Percentiles rank a stretch among this genome's conserved stretches.
These are phyloP conservation scores for Hippopotamus amphibius DNA, from an alignment of 2,113 vertebrate genomes.

Conservation along the genomic window DNA sequence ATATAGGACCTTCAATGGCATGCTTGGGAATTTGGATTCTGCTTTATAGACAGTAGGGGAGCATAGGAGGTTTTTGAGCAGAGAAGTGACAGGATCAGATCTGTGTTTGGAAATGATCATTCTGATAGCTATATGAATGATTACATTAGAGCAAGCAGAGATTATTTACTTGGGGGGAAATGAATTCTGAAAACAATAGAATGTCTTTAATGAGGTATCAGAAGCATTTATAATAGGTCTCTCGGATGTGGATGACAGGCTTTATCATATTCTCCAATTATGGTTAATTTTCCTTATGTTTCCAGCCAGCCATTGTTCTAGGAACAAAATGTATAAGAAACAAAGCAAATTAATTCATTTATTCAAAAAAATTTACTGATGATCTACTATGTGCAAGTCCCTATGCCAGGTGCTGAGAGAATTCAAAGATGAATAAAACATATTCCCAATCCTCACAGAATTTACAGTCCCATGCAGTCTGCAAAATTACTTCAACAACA, in stretches of 20 bases:
- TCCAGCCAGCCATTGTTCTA: slow-evolving; percentile 62
- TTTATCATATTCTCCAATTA: slow-evolving; percentile 63
- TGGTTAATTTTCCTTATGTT: slow-evolving; percentile 56
- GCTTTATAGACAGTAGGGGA: neutral
- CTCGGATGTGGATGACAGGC: slow-evolving; percentile 16
- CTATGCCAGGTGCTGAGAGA: slow-evolving; percentile 51
- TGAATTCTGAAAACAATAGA: slow-evolving; percentile 57
- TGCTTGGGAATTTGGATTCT: neutral
- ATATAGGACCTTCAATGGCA: neutral
- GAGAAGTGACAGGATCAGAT: slow-evolving; percentile 24
- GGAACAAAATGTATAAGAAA: slow-evolving; percentile 62
- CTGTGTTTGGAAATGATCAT: slow-evolving; percentile 23
- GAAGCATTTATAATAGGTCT: slow-evolving; percentile 49
- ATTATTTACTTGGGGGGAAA: slow-evolving; percentile 41
- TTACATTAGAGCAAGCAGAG: slow-evolving; percentile 53
- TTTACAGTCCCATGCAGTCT: slow-evolving; percentile 30
- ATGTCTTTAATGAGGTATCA: slow-evolving; percentile 53
- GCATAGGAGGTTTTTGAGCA: neutral
- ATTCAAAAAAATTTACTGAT: slow-evolving; percentile 60
- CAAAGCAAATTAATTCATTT: slow-evolving; percentile 67
- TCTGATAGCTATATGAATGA: slow-evolving; percentile 51
- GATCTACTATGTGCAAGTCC: slow-evolving; percentile 11
- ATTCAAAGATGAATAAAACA: slow-evolving; percentile 69
- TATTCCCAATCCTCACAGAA: slow-evolving; percentile 51
- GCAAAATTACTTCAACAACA: slow-evolving; percentile 49